Percentiles rank a stretch among this genome's conserved stretches.
Conservation (phyloP, 2,113 vertebrate species). For the Xerus inauris region DNA sequence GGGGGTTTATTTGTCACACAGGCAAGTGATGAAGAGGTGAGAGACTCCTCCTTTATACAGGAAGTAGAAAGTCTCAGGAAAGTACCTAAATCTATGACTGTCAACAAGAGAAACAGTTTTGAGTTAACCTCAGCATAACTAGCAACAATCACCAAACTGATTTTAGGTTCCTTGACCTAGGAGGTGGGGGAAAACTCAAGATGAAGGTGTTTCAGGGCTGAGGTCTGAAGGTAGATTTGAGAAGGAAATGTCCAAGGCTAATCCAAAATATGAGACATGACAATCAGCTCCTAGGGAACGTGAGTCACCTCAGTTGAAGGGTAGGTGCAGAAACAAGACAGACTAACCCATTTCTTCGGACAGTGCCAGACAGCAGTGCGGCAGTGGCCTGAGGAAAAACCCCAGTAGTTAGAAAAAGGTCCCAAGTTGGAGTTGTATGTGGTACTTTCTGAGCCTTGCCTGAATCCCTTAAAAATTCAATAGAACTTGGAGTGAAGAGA, state of each 20-base stretch:
- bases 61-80: constrained; percentile 73
- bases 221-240: neutral
- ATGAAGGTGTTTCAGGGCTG: neutral
- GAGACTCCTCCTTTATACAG: constrained; percentile 36
- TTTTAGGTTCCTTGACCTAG: neutral
- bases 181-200: neutral
- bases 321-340: neutral
- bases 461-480: neutral
- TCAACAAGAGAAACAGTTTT: constrained; percentile 53
- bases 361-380: neutral
- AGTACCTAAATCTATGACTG: constrained; percentile 65
- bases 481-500: neutral
- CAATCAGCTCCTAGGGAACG: neutral
- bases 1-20: neutral
- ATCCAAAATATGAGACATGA: neutral
- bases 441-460: neutral
- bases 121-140: constrained; percentile 22
- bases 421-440: too few species aligned
- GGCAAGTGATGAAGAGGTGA: constrained; percentile 34
- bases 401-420: neutral
- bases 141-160: neutral
- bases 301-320: neutral
- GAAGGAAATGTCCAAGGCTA: neutral
- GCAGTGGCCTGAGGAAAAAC: neutral
- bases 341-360: neutral